phyloP scores from a whole-genome alignment of 2,888 invertebrate species.

The Brenthis hecate region DNA sequence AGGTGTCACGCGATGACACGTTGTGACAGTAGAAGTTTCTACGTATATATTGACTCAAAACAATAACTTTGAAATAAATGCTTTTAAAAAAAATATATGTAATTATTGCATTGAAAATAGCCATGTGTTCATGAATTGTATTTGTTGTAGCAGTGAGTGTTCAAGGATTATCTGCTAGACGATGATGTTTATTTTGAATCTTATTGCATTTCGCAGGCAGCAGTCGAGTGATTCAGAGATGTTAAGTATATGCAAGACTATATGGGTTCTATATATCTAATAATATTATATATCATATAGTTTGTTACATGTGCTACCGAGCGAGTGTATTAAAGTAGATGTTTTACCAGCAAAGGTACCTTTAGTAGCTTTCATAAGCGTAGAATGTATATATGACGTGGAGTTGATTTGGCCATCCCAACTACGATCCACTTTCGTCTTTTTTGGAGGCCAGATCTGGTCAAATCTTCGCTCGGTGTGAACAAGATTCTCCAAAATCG shows the following conservation, averaged over 20 bases:
- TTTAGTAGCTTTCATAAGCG: slow-evolving; percentile 69
- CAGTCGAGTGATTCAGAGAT: slow-evolving; percentile 28
- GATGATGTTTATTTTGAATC: slow-evolving; percentile 26
- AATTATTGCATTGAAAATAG: slow-evolving; percentile 14
- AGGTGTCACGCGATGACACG: slow-evolving; percentile 41
- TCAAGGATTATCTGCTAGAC: slow-evolving; percentile 20
- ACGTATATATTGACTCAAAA: slow-evolving; percentile 52
- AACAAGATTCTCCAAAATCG: slow-evolving; percentile 70
- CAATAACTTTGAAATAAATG: slow-evolving; percentile 56
- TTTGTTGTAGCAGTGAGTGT: slow-evolving; percentile 18
- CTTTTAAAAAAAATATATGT: background rate
- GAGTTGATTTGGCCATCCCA: slow-evolving; percentile 69
- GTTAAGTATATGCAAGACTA: slow-evolving; percentile 34
- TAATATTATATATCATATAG: slow-evolving; percentile 16
- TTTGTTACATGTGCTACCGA: slow-evolving; percentile 31
- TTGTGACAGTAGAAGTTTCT: slow-evolving; percentile 41
- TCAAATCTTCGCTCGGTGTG: slow-evolving; percentile 66
- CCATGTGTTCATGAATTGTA: slow-evolving; percentile 8
- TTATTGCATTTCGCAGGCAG: slow-evolving; percentile 25
- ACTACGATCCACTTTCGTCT: slow-evolving; percentile 52
- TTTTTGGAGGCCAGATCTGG: slow-evolving; percentile 64
- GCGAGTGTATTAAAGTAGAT: slow-evolving; percentile 48
- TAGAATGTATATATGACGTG: slow-evolving; percentile 60
- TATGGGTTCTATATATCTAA: slow-evolving; percentile 21
- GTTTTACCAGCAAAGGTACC: slow-evolving; percentile 60